A percentile compares a stretch with the other conserved stretches of the same genome.
Evolutionary conservation across 2,888 invertebrate species (phyloP).

Genomic region (Argynnis bischoffii): DNA sequence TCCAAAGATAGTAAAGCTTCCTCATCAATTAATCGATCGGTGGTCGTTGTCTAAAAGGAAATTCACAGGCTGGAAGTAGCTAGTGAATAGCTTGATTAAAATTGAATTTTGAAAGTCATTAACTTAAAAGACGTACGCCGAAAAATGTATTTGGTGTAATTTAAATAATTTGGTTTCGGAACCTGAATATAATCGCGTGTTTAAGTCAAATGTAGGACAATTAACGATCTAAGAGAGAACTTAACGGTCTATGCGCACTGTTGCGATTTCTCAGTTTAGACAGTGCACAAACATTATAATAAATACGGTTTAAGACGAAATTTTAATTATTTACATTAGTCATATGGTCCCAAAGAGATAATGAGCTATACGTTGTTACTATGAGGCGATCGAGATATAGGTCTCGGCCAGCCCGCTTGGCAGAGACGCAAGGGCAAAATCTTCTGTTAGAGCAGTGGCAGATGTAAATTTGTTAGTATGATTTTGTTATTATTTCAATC

Average conservation of each 20-base stretch:
- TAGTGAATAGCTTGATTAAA: no score
- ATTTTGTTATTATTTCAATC: not conserved
- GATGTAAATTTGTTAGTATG: not conserved
- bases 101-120: not conserved
- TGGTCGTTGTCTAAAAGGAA: no score
- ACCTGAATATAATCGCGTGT: constrained; percentile 30
- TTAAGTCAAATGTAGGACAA: constrained; percentile 35
- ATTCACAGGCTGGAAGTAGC: no score
- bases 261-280: constrained; percentile 25
- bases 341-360: constrained; percentile 4
- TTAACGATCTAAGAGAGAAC: constrained; percentile 36
- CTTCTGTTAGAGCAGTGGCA: not conserved
- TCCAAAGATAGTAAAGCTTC: no score
- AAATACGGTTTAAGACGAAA: constrained; percentile 13
- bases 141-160: constrained; percentile 2
- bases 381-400: constrained; percentile 15
- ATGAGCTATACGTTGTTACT: constrained; percentile 3
- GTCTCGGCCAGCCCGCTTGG: constrained; percentile 22
- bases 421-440: constrained; percentile 19
- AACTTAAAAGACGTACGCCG: not conserved
- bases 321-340: constrained; percentile 17
- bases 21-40: no score
- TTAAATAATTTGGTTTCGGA: constrained; percentile 25
- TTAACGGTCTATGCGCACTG: constrained; percentile 36
- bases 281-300: constrained; percentile 1